A percentile compares a stretch with the other conserved stretches of the same genome.
Conservation (phyloP, 2,888 invertebrate species). For the Caenorhabditis virilis region DNA sequence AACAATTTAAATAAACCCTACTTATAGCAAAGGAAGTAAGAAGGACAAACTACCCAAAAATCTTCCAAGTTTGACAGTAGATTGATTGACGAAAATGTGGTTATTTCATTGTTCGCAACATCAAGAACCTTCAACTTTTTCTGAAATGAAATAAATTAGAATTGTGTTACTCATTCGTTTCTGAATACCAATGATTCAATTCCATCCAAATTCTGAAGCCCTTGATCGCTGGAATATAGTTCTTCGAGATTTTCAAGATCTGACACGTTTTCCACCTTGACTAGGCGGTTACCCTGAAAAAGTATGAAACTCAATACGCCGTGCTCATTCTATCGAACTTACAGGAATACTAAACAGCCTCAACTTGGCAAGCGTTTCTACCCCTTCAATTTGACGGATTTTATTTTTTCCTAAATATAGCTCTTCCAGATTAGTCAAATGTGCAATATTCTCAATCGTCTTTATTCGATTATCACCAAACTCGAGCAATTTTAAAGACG, state of each 20-base stretch:
- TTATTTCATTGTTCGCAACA: conserved; percentile 85
- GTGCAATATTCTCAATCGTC: conserved; percentile 85
- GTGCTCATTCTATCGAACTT: conserved; percentile 73
- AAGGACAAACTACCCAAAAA: conserved; percentile 82
- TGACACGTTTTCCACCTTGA: conserved; percentile 84
- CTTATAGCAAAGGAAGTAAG: conserved; percentile 5
- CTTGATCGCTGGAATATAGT: conserved; percentile 91
- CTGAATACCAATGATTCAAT: conserved; percentile 75
- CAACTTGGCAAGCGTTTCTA: conserved; percentile 78
- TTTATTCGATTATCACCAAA: conserved; percentile 83
- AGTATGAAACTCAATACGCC: too few relatives aligned
- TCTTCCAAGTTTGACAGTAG: conserved; percentile 84
- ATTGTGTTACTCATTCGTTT: not conserved
- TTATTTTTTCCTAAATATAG: conserved; percentile 95
- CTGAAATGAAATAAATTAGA: conserved; percentile 34
- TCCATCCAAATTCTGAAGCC: conserved; percentile 80
- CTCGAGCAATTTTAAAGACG: conserved; percentile 83
- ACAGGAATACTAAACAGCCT: conserved; percentile 87
- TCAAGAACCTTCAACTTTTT: conserved; percentile 81
- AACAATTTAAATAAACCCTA: conserved; percentile 3
- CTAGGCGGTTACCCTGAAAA: conserved; percentile 81
- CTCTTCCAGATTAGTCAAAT: conserved; percentile 79
- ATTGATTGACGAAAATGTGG: conserved; percentile 79
- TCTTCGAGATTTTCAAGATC: conserved; percentile 80
- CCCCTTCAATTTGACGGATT: conserved; percentile 84